These are phyloP conservation scores for Platycheirus albimanus DNA, from an alignment of 2,888 invertebrate species.

Conservation along the genomic window DNA sequence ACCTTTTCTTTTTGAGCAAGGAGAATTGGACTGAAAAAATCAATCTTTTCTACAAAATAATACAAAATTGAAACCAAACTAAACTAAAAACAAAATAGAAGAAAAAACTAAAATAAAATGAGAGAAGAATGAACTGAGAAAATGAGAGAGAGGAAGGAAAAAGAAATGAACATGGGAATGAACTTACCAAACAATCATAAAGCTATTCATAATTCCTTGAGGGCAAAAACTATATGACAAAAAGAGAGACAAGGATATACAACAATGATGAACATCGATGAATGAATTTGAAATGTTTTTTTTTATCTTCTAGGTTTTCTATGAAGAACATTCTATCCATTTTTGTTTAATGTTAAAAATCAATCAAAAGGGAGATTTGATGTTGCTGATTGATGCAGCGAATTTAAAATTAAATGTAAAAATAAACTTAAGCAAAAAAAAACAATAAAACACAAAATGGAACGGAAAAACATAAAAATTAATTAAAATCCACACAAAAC, in stretches of 20 bases:
- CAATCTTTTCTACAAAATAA: slow-evolving; percentile 15
- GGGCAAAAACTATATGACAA: slow-evolving; percentile 87
- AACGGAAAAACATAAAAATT: no score
- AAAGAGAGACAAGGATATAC: slow-evolving; percentile 76
- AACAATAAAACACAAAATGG: slow-evolving; percentile 6
- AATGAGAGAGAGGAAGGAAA: slow-evolving; percentile 41
- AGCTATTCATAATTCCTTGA: slow-evolving; percentile 94
- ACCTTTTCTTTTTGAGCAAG: neutral
- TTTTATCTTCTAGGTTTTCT: slow-evolving; percentile 33
- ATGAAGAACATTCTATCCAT: slow-evolving; percentile 57
- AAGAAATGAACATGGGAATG: slow-evolving; percentile 63
- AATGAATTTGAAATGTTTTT: slow-evolving; percentile 70
- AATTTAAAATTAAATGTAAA: slow-evolving; percentile 19
- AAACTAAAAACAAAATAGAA: neutral
- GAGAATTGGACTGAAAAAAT: slow-evolving; percentile 2
- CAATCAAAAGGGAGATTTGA: slow-evolving; percentile 37
- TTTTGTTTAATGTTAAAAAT: slow-evolving; percentile 37
- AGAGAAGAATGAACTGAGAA: slow-evolving; percentile 60
- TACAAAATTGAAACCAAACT: slow-evolving; percentile 27
- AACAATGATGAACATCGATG: slow-evolving; percentile 75
- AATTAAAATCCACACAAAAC: slow-evolving; percentile 47
- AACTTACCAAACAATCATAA: slow-evolving; percentile 94
- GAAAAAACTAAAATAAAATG: slow-evolving; percentile 43
- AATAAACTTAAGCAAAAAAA: slow-evolving; percentile 20
- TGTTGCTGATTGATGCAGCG: slow-evolving; percentile 53